phyloP scores from a whole-genome alignment of 2,888 invertebrate genomes.

The Cephus pulcher region DNA sequence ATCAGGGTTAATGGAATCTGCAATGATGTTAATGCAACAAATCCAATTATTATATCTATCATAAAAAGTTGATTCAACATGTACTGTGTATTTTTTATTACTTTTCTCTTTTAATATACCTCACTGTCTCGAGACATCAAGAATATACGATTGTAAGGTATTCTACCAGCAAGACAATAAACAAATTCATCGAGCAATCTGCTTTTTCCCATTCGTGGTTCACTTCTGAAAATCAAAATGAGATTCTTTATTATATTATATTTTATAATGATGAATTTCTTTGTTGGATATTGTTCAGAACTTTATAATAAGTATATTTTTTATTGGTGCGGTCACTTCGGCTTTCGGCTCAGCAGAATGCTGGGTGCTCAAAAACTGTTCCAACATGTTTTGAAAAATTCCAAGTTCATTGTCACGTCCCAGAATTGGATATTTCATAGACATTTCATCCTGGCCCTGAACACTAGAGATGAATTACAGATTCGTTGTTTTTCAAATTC shows the following conservation, averaged over 20 bases:
- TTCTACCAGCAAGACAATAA: constrained; percentile 62
- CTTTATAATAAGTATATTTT: constrained; percentile 50
- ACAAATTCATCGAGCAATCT: constrained; percentile 72
- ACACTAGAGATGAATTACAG: constrained; percentile 16
- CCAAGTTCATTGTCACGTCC: constrained; percentile 68
- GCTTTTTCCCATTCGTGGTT: constrained; percentile 72
- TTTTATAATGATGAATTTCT: neutral
- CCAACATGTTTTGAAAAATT: constrained; percentile 43
- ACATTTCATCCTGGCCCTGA: constrained; percentile 34
- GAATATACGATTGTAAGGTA: constrained; percentile 60
- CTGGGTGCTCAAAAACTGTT: neutral
- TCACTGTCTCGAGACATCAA: constrained; percentile 35
- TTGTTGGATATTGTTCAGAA: constrained; percentile 13
- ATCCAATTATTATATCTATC: constrained; percentile 30
- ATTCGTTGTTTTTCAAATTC: neutral
- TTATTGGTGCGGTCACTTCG: constrained; percentile 1
- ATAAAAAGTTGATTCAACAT: neutral
- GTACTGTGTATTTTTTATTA: neutral
- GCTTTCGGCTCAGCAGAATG: neutral
- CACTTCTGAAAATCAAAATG: constrained; percentile 67
- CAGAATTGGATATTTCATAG: constrained; percentile 66
- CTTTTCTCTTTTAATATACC: too few relatives aligned
- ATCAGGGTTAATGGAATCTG: constrained; percentile 65
- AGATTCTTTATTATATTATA: neutral
- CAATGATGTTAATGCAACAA: constrained; percentile 25